Base-by-base conservation (phyloP, 1,140 invertebrate species). In the Episyrphus balteatus region DNA sequence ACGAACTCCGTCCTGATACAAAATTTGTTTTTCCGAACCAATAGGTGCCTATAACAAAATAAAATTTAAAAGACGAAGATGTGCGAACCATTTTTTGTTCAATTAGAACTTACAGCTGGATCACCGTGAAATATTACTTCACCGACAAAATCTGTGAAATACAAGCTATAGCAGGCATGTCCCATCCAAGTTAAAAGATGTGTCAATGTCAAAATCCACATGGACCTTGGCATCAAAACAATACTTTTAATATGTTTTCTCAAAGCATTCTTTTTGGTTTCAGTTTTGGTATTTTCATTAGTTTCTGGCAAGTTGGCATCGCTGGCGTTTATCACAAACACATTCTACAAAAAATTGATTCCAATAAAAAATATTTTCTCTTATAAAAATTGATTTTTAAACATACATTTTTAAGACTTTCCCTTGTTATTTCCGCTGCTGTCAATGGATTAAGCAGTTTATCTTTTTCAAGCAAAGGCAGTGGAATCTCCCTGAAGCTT, bases 111-210 rank as follows among this genome's bases (percentile, higher is more conserved):
- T 18, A 78, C 78, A 60, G 70, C 72, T 6, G 83, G 84, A 70
- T 84, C 73, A 0, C 84, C 84, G 5, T 72, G 72, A 55, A 79
- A 88, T 12, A 88, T 81, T 15, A 79, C 75, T 62, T 88, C 82
- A 0, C 83, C 86, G 2, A 88, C 84, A 55, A 86, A 88, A 62
- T 88, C 84, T 0, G 86, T 88, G 55, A 88, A 88, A 58, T 87
- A 88, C 0, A 88, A 68, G 0, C 83, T 86, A 55, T 88, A 88
- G 56, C 83, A 85, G 0, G 87, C 80, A 18, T 88, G 76, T 1
- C 83, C 83, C 82, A 86, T 88, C 85, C 85, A 88, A 52, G 81
- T 84, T 58, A 86, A 84, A 0, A 86, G 69, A 68, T 88, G 87
- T 0, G 84, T 87, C 11, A 86, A 19, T 55, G 84, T 88, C 1